Evolutionary conservation across 1,140 invertebrate genomes (phyloP).

Genomic region (Sycophila sp.): DNA sequence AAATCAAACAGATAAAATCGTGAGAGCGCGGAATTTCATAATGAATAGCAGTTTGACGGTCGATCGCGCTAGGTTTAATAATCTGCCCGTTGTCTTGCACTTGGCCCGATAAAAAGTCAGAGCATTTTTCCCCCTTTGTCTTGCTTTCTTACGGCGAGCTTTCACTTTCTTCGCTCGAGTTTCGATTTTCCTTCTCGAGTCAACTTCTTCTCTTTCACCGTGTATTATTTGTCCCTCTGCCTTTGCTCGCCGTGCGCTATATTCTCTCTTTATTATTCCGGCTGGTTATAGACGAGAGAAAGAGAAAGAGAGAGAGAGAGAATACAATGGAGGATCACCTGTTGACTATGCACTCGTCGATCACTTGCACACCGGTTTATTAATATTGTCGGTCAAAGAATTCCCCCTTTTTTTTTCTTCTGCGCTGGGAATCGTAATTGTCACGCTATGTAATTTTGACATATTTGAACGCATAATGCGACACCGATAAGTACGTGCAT

Average conservation of each 20-base stretch:
- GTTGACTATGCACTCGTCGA: conserved; percentile 26
- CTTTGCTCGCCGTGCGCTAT: background rate
- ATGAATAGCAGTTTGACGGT: too few relatives aligned
- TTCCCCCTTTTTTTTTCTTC: background rate
- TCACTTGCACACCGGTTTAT: conserved; percentile 6
- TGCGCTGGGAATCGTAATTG: background rate
- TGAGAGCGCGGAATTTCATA: too few relatives aligned
- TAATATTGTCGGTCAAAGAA: conserved; percentile 14
- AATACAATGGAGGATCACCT: conserved; percentile 15
- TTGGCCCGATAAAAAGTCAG: background rate
- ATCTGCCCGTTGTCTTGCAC: too few relatives aligned
- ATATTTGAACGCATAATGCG: too few relatives aligned
- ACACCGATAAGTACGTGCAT: too few relatives aligned
- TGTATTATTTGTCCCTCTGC: conserved; percentile 11
- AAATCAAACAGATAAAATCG: too few relatives aligned
- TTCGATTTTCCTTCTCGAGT: background rate
- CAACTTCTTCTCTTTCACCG: background rate
- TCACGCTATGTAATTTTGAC: background rate
- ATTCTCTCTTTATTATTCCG: conserved; percentile 25
- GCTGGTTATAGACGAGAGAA: background rate
- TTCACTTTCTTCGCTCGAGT: background rate
- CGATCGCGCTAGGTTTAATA: too few relatives aligned
- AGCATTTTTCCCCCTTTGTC: background rate
- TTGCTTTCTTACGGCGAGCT: background rate
- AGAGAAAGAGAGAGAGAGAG: background rate